These are phyloP conservation scores for Mormyrus iriodes DNA, from an alignment of 2,113 vertebrate genomes.

Conservation along the genomic window DNA sequence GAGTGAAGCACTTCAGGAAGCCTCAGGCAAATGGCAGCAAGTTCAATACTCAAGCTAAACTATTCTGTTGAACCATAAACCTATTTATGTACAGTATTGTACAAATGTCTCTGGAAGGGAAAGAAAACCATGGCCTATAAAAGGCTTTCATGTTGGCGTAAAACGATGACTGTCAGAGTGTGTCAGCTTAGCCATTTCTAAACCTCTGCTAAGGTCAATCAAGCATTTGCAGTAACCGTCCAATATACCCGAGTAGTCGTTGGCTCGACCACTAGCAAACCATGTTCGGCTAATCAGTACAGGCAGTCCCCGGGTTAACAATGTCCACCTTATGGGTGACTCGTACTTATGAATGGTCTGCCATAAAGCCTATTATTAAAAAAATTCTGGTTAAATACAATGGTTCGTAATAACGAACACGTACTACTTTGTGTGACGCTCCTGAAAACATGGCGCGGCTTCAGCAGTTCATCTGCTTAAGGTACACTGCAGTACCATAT, in stretches of 20 bases:
- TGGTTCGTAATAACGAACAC: not conserved
- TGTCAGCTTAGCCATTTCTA: not conserved
- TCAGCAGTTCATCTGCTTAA: too few species aligned
- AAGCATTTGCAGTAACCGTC: not conserved
- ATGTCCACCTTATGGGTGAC: not conserved
- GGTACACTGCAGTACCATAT: too few species aligned
- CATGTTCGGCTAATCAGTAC: not conserved
- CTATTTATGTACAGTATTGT: not conserved
- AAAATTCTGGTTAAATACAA: not conserved
- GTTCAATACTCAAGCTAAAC: not conserved
- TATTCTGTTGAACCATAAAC: not conserved
- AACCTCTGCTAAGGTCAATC: not conserved
- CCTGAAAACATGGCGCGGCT: not conserved
- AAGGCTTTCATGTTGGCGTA: not conserved
- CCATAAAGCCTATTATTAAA: not conserved
- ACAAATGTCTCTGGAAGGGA: not conserved
- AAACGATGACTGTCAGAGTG: not conserved
- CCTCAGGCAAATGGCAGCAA: not conserved
- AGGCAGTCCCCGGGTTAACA: not conserved
- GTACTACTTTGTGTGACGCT: not conserved
- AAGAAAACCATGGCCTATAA: not conserved
- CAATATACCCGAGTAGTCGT: not conserved
- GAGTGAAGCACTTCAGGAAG: not conserved
- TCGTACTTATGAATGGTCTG: not conserved
- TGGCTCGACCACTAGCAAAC: not conserved